Conservation (phyloP, 1,140 invertebrate species). For the Apis mellifera region Amel_HAv3.1 CM009934.2:6034001-6034500, state of each 20-base stretch:
- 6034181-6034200: conserved; percentile 20
- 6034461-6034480: too few relatives aligned
- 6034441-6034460: background rate
- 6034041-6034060: too few relatives aligned
- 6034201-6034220: conserved; percentile 18
- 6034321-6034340: conserved; percentile 23
- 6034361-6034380: conserved; percentile 52
- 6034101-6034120: background rate
- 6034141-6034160: background rate
- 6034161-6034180: conserved; percentile 24
- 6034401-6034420: too few relatives aligned
- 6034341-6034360: conserved; percentile 60
- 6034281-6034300: conserved; percentile 24
- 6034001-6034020: too few relatives aligned
- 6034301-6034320: conserved; percentile 64
- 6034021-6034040: too few relatives aligned
- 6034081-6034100: background rate
- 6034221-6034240: conserved; percentile 20
- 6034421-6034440: background rate
- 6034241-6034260: conserved; percentile 5
- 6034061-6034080: background rate
- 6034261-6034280: conserved; percentile 37
- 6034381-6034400: conserved; percentile 1
- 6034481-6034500: too few relatives aligned
- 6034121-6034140: background rate